Base-by-base conservation (phyloP, 2,797 vertebrate species). In the Micrastur ruficollis region DNA sequence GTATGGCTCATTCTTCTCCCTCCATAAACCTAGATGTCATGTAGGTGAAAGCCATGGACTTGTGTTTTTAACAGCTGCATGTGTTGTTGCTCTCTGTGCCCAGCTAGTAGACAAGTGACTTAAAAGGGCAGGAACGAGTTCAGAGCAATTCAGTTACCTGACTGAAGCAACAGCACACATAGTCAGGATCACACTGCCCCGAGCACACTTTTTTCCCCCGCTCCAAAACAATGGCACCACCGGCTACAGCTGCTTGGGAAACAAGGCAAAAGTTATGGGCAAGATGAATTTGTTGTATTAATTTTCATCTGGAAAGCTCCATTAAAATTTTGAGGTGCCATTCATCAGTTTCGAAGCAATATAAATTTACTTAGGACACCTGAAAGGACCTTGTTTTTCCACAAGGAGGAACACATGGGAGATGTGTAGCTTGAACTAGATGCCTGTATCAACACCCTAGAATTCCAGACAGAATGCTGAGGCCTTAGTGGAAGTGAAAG, bases 131-230 rank as follows among this genome's bases (percentile, higher is more conserved):
- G n/a, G 55, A 85, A 47, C 9, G 8, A 38, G 42, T 75, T 87
- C 32, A 89, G 47, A 63, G 12, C 44, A 76, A n/a, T n/a, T n/a
- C 18, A 46, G 61, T 68, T 86, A 56, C n/a, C 31, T 72, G 40
- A 25, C 29, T 36, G 66, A 83, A 87, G 15, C 12, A 82, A 56
- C 26, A 83, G 23, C n/a, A n/a, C 21, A 14, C 20, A 29, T 3
- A 15, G 27, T 68, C 14, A 5, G 25, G 55, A 86, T 82, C 58
- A 73, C 50, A 19, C n/a, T 74, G 52, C 27, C 44, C 38, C 3
- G 7, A 14, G 22, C 14, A 16, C 0, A 0, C 27, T n/a, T 12
- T 53, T 92, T 72, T 36, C 26, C 25, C 27, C 12, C 21, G 1
- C 16, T 74, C 56, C n/a, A 49, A 80, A 75, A 70, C 42, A 79